These are phyloP conservation scores for Andrena hattorfiana DNA, from an alignment of 2,888 invertebrate genomes.

Conservation along the genomic window DNA sequence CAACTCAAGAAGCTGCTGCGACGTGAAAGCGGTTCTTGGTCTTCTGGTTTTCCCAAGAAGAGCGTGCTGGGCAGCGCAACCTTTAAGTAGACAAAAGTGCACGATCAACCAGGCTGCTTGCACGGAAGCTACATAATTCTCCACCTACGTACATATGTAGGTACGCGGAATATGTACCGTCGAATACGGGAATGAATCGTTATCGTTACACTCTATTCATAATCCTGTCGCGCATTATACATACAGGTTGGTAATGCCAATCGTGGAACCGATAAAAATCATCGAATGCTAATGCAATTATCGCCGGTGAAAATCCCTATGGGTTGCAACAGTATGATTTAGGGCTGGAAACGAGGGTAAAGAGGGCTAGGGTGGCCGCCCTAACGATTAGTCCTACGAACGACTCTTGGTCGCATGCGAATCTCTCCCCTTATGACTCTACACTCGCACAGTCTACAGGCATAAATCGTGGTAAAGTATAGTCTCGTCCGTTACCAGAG, in stretches of 20 bases:
- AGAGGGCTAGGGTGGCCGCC: slow-evolving; percentile 74
- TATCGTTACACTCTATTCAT: slow-evolving; percentile 6
- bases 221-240: slow-evolving; percentile 13
- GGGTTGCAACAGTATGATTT: slow-evolving; percentile 79
- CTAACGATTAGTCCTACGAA: slow-evolving; percentile 82
- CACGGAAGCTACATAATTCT: not conserved
- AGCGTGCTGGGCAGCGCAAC: slow-evolving; percentile 90
- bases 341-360: slow-evolving; percentile 70
- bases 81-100: slow-evolving; percentile 78
- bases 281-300: slow-evolving; percentile 85
- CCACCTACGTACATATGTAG: not conserved
- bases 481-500: not conserved
- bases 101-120: not conserved
- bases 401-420: slow-evolving; percentile 76
- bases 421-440: slow-evolving; percentile 61
- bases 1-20: slow-evolving; percentile 97
- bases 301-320: slow-evolving; percentile 80
- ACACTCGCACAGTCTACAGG: not conserved
- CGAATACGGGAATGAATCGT: not conserved
- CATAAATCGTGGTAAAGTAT: slow-evolving; percentile 41
- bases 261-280: slow-evolving; percentile 80
- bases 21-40: slow-evolving; percentile 99
- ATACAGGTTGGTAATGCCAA: slow-evolving; percentile 28
- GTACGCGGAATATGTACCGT: not conserved
- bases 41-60: slow-evolving; percentile 94